A percentile compares a stretch with the other conserved stretches of the same genome.
Conservation (phyloP, 2,888 invertebrate genomes). For the Vanessa cardui region DNA sequence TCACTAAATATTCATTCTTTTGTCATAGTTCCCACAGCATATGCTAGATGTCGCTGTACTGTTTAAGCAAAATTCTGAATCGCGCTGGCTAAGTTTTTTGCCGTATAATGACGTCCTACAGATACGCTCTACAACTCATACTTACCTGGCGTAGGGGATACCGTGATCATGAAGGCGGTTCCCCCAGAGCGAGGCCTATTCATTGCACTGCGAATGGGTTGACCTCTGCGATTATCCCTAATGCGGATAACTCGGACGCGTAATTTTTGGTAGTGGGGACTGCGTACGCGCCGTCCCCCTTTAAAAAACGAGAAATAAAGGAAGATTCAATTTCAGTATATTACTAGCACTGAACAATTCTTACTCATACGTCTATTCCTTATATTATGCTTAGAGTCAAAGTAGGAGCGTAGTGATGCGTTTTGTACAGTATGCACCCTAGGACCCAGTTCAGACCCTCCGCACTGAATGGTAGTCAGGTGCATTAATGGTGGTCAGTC, state of each 20-base stretch:
- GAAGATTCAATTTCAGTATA: no score
- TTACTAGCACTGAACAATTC: no score
- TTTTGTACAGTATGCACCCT: no score
- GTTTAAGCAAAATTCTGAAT: neutral
- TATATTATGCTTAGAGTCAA: no score
- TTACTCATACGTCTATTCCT: no score
- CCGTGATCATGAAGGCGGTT: slow-evolving; percentile 49
- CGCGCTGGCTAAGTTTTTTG: slow-evolving; percentile 26
- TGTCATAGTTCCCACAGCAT: neutral
- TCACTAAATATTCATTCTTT: neutral
- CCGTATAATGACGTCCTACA: slow-evolving; percentile 25
- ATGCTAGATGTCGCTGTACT: slow-evolving; percentile 20
- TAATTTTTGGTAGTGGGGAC: slow-evolving; percentile 49
- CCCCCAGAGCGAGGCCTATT: slow-evolving; percentile 49
- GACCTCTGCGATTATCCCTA: slow-evolving; percentile 50
- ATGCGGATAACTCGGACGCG: slow-evolving; percentile 50
- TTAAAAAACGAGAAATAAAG: no score
- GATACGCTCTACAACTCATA: slow-evolving; percentile 33
- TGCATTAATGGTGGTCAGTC: no score
- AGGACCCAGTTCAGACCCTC: no score
- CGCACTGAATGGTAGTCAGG: no score
- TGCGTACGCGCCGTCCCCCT: slow-evolving; percentile 42
- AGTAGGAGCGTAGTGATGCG: no score
- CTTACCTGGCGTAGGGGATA: slow-evolving; percentile 48
- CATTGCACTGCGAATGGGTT: slow-evolving; percentile 49